Conservation (phyloP, 2,113 vertebrate species). For the Malaclemys terrapin region DNA sequence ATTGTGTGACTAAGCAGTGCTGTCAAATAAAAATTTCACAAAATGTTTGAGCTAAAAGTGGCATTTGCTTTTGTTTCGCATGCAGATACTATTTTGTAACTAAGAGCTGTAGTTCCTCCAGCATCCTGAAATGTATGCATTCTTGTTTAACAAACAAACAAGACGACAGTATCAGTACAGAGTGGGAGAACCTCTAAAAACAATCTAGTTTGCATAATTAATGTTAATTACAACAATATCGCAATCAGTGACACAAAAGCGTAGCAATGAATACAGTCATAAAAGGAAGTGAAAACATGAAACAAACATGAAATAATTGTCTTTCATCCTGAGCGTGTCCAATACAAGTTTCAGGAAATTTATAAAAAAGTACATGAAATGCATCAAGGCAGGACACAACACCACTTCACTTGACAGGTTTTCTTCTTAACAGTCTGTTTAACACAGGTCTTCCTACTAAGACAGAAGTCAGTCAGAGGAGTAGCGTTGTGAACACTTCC, state of each 20-base stretch:
- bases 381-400: slow-evolving; percentile 21
- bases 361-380: slow-evolving; percentile 13
- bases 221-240: slow-evolving; percentile 73
- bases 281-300: slow-evolving; percentile 63
- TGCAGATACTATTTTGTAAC: background rate
- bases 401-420: slow-evolving; percentile 29
- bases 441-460: slow-evolving; percentile 2
- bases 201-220: slow-evolving; percentile 71
- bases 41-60: background rate
- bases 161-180: slow-evolving; percentile 65
- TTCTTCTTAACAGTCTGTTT: slow-evolving; percentile 15
- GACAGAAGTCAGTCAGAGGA: slow-evolving; percentile 17
- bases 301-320: slow-evolving; percentile 56
- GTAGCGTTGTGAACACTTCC: slow-evolving; percentile 40
- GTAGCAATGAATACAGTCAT: slow-evolving; percentile 64
- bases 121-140: slow-evolving; percentile 2
- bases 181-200: slow-evolving; percentile 64
- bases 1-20: background rate
- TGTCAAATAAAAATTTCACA: background rate
- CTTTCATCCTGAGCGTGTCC: slow-evolving; percentile 31
- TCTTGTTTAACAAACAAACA: slow-evolving; percentile 61
- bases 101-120: background rate
- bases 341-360: slow-evolving; percentile 58
- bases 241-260: slow-evolving; percentile 72
- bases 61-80: background rate